A percentile compares a stretch with the other conserved stretches of the same genome.
phyloP scores from a whole-genome alignment of 2,797 vertebrate species.

The Bryconaethiops microstoma region DNA sequence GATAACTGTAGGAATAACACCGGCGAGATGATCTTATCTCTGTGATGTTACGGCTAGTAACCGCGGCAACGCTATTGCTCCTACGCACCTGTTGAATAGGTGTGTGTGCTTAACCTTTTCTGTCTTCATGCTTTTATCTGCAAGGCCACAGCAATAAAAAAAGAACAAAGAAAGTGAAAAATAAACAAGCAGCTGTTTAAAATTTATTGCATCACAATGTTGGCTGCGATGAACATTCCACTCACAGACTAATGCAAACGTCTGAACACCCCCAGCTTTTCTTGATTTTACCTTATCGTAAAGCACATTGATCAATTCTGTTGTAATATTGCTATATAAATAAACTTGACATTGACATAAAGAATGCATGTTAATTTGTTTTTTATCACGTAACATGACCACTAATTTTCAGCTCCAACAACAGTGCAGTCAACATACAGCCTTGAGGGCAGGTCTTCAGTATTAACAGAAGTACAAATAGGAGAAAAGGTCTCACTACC shows the following conservation, averaged over 20 bases:
- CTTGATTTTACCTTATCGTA: too few species aligned
- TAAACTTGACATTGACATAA: too few species aligned
- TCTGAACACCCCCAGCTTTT: too few species aligned
- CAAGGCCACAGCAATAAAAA: neutral
- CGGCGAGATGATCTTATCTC: neutral
- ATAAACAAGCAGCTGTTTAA: neutral
- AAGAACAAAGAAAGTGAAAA: constrained; percentile 7
- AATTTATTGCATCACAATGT: constrained; percentile 25
- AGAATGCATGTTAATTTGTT: neutral
- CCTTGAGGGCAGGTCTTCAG: constrained; percentile 1
- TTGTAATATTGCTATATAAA: too few species aligned
- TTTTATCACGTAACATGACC: too few species aligned
- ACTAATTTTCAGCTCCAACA: neutral
- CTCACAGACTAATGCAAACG: too few species aligned
- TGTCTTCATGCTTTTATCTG: constrained; percentile 23
- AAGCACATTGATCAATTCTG: too few species aligned
- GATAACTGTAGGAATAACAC: neutral
- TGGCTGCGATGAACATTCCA: neutral
- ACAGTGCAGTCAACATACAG: neutral
- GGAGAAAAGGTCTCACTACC: neutral
- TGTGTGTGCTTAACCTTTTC: constrained; percentile 23
- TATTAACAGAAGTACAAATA: neutral
- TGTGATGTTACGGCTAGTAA: neutral
- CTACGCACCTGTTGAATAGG: constrained; percentile 32
- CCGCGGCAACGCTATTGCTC: constrained; percentile 8